These are phyloP conservation scores for Epinotia brunnichana DNA, from an alignment of 2,888 invertebrate species.

Conservation along the genomic window DNA sequence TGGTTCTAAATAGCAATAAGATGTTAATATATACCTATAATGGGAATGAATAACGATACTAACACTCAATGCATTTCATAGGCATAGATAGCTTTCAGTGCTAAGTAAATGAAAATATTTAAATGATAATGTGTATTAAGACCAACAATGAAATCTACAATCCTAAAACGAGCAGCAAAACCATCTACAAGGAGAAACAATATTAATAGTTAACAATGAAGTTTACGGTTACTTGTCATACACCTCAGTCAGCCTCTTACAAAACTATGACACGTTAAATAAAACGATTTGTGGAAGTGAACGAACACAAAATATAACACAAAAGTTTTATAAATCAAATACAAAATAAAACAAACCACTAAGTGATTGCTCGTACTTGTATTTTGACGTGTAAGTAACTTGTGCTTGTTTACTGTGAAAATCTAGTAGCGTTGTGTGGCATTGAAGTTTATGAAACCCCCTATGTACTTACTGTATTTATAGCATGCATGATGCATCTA, in stretches of 20 bases:
- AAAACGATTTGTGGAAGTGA: background rate
- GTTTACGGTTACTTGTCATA: background rate
- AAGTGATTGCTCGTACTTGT: background rate
- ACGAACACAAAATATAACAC: background rate
- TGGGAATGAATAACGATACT: slow-evolving; percentile 11
- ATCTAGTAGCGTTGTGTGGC: background rate
- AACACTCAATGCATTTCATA: slow-evolving; percentile 22
- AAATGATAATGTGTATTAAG: slow-evolving; percentile 9
- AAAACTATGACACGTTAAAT: too few species aligned
- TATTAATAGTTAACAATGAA: slow-evolving; percentile 2
- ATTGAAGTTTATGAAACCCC: background rate
- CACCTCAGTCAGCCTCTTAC: too few species aligned
- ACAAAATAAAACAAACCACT: background rate
- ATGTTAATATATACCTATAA: slow-evolving; percentile 18
- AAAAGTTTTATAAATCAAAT: background rate
- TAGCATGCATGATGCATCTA: slow-evolving; percentile 12
- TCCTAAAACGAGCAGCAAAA: slow-evolving; percentile 14
- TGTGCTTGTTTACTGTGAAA: slow-evolving; percentile 1
- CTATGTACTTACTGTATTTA: background rate
- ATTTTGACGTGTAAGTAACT: background rate
- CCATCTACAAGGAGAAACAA: slow-evolving; percentile 28
- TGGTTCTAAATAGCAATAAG: slow-evolving; percentile 30
- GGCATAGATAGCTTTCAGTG: slow-evolving; percentile 11
- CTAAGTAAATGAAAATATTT: slow-evolving; percentile 5
- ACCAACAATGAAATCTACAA: slow-evolving; percentile 17